phyloP scores from a whole-genome alignment of 2,888 invertebrate species.

The Diachrysia chrysitis region DNA sequence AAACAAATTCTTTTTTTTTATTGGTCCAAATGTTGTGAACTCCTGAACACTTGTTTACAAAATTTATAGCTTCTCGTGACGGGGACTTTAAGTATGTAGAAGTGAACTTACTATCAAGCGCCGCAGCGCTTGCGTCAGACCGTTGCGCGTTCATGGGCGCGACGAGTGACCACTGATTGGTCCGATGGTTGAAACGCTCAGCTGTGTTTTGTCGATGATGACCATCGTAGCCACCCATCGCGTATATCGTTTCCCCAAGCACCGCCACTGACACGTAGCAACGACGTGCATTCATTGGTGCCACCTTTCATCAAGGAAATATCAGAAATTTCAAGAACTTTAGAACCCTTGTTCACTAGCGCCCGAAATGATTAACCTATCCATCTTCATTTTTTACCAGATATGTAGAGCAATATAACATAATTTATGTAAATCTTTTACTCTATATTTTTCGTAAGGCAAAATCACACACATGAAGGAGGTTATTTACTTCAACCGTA shows the following conservation, averaged over 20 bases:
- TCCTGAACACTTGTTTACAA: no score
- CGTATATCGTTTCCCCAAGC: slow-evolving; percentile 93
- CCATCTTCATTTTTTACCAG: no score
- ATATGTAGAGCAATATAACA: no score
- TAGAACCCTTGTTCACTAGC: no score
- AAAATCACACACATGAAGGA: no score
- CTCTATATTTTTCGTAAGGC: no score
- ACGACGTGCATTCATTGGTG: slow-evolving; percentile 96
- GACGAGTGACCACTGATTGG: slow-evolving; percentile 96
- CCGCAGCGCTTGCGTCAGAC: slow-evolving; percentile 97
- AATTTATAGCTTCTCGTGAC: no score
- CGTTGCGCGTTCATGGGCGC: slow-evolving; percentile 96
- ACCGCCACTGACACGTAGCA: slow-evolving; percentile 96
- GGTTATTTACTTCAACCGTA: background rate
- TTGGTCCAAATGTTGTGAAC: no score
- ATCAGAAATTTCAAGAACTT: background rate
- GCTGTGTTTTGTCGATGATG: slow-evolving; percentile 95
- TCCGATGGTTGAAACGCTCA: slow-evolving; percentile 94
- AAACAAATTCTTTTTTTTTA: no score
- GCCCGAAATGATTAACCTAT: no score
- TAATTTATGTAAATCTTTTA: no score
- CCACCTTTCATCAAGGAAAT: slow-evolving; percentile 80
- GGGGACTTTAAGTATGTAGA: no score
- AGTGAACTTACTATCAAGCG: slow-evolving; percentile 90
- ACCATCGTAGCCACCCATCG: slow-evolving; percentile 96